A percentile compares a stretch with the other conserved stretches of the same genome.
Evolutionary conservation across 2,797 vertebrate species (phyloP).

Genomic region (Ceryle rudis): DNA sequence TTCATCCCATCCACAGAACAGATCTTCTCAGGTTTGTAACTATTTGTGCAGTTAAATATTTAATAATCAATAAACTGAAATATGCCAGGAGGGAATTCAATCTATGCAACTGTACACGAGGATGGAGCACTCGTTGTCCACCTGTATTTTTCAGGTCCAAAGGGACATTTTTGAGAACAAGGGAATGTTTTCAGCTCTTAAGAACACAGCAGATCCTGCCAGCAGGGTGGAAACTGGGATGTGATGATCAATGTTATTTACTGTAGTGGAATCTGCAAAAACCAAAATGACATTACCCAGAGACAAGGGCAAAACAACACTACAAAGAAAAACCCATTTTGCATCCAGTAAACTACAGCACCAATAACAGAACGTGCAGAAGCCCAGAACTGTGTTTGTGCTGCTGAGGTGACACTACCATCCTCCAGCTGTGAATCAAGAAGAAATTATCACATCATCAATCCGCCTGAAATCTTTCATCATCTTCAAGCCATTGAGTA

Average conservation of each 20-base stretch:
- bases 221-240: neutral
- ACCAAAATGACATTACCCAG: neutral
- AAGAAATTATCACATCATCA: constrained; percentile 21
- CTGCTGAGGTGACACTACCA: neutral
- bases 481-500: neutral
- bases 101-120: neutral
- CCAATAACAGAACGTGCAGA: neutral
- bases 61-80: neutral
- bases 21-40: neutral
- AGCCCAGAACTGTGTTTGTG: neutral
- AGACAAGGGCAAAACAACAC: neutral
- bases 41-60: neutral
- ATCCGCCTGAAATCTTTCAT: constrained; percentile 21
- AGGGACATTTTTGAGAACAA: neutral
- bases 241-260: neutral
- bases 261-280: neutral
- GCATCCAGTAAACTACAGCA: neutral
- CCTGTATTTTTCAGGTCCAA: neutral
- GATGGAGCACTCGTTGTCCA: neutral
- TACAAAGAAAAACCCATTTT: neutral
- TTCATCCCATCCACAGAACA: neutral
- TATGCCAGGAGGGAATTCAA: neutral
- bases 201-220: neutral
- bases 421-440: neutral
- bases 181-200: neutral